Evolutionary conservation across 2,888 invertebrate species (phyloP), one percentile per base, ranked within the genome.

Genomic region (Melieria crassipennis): DNA sequence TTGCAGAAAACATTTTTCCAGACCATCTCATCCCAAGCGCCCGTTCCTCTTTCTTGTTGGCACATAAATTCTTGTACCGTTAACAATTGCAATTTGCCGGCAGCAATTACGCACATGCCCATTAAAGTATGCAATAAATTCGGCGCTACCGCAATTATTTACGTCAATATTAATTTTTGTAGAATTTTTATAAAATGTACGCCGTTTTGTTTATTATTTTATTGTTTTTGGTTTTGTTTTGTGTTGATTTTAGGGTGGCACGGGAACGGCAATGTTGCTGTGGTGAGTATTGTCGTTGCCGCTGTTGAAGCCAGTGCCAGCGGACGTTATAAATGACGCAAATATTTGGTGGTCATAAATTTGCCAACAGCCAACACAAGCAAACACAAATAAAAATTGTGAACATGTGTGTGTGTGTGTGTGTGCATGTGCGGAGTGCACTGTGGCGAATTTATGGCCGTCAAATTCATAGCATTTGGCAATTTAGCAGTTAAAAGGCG

Each of bases 101-200:
- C 45, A 42, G 61, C 61, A 61, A 61, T 61, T 61, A 45, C 52
- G 64, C 43, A 42, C 42, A 64, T 64, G 64, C 52, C 64, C 52
- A 64, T 64, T 64, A 64, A 64, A 64, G 64, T 50, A 64, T 30
- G 52, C 64, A 64, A 64, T 64, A 64, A 64, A 64, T 64, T 52
- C 42, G 64, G 7, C 7, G 52, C 64, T 30, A 64, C 6, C 30
- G 42, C 64, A 52, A 64, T 64, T 50, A 64, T 64, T 64, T 64
- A 64, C 42, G 64, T n/a, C 64, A 52, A 64, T 64, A 64, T 64
- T 64, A 64, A 64, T 64, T 64, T 30, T 52, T 48, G 62, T 46
- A 13, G 13, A 45, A 45, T 63, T n/a, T 62, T 46, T 45, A n/a
- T 45, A 30, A 11, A 30, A 13, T 30, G 7, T 30, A 6, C 4